phyloP scores from a whole-genome alignment of 2,888 invertebrate genomes.

The Caenorhabditis becei region DNA sequence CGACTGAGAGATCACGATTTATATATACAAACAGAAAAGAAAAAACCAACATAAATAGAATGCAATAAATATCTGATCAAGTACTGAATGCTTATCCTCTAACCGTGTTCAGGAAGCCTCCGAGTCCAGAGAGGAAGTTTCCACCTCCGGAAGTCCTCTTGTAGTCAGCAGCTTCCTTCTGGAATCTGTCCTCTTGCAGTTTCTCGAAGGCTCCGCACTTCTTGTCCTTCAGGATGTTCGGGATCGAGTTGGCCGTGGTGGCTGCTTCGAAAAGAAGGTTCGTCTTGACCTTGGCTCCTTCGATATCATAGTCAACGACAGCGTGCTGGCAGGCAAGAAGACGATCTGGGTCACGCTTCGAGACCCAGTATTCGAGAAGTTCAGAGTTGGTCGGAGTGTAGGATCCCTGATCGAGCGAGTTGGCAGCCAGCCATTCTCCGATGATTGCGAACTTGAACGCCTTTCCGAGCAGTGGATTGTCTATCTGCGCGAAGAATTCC shows the following conservation, averaged over 20 bases:
- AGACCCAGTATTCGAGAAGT: constrained; percentile 81
- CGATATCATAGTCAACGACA: constrained; percentile 81
- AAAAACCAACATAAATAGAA: constrained; percentile 29
- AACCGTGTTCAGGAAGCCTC: constrained; percentile 69
- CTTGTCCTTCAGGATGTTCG: constrained; percentile 81
- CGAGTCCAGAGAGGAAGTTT: constrained; percentile 67
- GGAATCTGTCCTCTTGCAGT: constrained; percentile 80
- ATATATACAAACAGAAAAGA: constrained; percentile 45
- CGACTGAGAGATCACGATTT: constrained; percentile 20
- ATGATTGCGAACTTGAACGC: constrained; percentile 81
- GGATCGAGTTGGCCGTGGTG: constrained; percentile 79
- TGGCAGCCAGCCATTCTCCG: constrained; percentile 81
- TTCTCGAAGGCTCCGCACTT: constrained; percentile 80
- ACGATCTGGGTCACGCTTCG: constrained; percentile 80
- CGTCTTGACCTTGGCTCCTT: constrained; percentile 81
- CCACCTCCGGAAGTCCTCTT: constrained; percentile 74
- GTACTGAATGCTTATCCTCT: constrained; percentile 22
- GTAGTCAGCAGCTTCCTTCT: constrained; percentile 78
- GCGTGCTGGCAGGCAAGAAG: constrained; percentile 80
- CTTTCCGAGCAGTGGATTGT: constrained; percentile 80
- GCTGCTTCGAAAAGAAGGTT: constrained; percentile 81
- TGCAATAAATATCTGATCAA: constrained; percentile 12
- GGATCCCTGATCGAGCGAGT: constrained; percentile 80
- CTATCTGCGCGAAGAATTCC: constrained; percentile 80
- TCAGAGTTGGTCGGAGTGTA: constrained; percentile 81